phyloP scores from a whole-genome alignment of 2,888 invertebrate species.

The Quadroppia sp. region DNA sequence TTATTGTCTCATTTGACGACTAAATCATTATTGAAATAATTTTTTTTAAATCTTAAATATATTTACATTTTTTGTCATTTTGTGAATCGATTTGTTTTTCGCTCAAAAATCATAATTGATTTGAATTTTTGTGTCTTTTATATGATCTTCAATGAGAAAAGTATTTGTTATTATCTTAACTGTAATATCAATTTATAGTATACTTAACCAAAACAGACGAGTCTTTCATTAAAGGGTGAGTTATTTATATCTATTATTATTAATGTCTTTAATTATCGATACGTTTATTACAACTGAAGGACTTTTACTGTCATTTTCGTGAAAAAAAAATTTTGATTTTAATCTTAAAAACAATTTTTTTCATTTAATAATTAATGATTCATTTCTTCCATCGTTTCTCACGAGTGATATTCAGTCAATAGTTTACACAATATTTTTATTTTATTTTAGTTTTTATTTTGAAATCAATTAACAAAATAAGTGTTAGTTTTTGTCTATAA shows the following conservation, averaged over 20 bases:
- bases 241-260: not conserved
- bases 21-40: no score
- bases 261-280: not conserved
- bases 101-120: not conserved
- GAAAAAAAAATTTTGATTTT: no score
- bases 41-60: no score
- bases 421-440: no score
- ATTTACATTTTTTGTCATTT: not conserved
- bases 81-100: not conserved
- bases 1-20: no score
- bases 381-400: no score
- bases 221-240: no score
- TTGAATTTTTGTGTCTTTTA: not conserved
- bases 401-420: not conserved
- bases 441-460: no score
- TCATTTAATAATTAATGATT: no score
- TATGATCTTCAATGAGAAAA: not conserved
- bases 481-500: not conserved
- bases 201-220: not conserved
- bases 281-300: not conserved
- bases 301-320: not conserved
- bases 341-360: no score
- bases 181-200: no score
- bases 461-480: not conserved
- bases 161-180: not conserved